phyloP scores from a whole-genome alignment of 2,888 invertebrate species.

The Coenonympha glycerion region DNA sequence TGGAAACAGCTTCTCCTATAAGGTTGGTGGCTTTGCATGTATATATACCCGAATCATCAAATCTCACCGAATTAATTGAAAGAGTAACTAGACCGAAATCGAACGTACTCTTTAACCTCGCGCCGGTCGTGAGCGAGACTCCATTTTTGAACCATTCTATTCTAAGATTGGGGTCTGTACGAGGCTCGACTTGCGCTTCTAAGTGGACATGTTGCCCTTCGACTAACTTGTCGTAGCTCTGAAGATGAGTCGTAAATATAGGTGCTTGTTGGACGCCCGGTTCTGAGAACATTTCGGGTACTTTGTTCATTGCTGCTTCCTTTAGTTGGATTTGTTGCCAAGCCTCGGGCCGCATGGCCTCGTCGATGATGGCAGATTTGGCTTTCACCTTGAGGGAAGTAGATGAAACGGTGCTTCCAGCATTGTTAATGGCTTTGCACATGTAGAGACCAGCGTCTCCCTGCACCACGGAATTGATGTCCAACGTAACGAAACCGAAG shows the following conservation, averaged over 20 bases:
- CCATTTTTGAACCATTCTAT: slow-evolving; percentile 97
- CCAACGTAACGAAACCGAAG: slow-evolving; percentile 94
- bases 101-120: slow-evolving; percentile 93
- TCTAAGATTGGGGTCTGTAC: slow-evolving; percentile 89
- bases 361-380: slow-evolving; percentile 86
- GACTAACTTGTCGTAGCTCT: slow-evolving; percentile 86
- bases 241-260: slow-evolving; percentile 94
- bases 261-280: slow-evolving; percentile 92
- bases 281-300: slow-evolving; percentile 91
- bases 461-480: slow-evolving; percentile 90
- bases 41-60: slow-evolving; percentile 96
- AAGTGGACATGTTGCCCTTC: slow-evolving; percentile 91
- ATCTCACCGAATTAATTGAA: slow-evolving; percentile 89
- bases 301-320: slow-evolving; percentile 93
- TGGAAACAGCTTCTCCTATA: slow-evolving; percentile 95
- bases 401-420: slow-evolving; percentile 95
- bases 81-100: slow-evolving; percentile 97
- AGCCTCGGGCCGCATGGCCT: slow-evolving; percentile 91
- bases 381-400: slow-evolving; percentile 92
- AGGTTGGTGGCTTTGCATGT: slow-evolving; percentile 96
- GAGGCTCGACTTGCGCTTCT: slow-evolving; percentile 93
- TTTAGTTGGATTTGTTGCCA: slow-evolving; percentile 94
- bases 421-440: slow-evolving; percentile 94
- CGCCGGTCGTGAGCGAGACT: slow-evolving; percentile 88
- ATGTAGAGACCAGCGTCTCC: slow-evolving; percentile 95